Evolutionary conservation across 2,113 vertebrate genomes (phyloP).

Genomic region (Geothlypis trichas): DNA sequence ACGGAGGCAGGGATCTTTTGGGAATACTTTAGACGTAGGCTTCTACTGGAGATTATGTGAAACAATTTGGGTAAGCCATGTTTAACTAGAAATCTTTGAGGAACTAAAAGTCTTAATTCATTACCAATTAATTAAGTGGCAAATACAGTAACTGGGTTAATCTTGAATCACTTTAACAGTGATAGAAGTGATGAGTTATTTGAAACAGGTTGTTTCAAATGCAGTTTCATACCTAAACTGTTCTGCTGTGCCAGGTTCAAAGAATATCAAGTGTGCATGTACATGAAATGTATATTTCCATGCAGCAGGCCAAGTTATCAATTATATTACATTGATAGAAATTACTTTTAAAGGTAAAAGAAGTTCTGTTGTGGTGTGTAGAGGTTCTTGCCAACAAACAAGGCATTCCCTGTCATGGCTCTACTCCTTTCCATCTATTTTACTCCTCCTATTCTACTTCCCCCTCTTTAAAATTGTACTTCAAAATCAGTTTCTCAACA

Average conservation of each 20-base stretch:
- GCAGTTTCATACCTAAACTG: background rate
- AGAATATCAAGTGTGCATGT: background rate
- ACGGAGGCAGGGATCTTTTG: background rate
- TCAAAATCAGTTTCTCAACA: background rate
- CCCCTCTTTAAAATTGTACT: background rate
- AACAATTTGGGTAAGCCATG: background rate
- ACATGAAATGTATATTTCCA: background rate
- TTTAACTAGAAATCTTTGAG: background rate
- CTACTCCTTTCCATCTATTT: background rate
- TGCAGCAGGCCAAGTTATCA: background rate
- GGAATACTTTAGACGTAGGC: background rate
- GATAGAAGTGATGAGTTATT: background rate
- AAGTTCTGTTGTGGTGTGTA: fast-evolving
- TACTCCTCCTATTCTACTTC: background rate
- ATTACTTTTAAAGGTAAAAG: background rate
- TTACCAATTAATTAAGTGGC: background rate
- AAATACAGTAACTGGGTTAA: background rate
- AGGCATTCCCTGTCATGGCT: background rate
- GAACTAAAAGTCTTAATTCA: background rate
- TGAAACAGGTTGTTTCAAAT: background rate
- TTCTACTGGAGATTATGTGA: background rate
- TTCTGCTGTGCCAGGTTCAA: background rate
- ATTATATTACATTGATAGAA: background rate
- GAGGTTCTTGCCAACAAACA: background rate
- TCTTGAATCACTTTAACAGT: background rate